Evolutionary conservation across 2,888 invertebrate genomes (phyloP).

Genomic region (Biston stratarius): DNA sequence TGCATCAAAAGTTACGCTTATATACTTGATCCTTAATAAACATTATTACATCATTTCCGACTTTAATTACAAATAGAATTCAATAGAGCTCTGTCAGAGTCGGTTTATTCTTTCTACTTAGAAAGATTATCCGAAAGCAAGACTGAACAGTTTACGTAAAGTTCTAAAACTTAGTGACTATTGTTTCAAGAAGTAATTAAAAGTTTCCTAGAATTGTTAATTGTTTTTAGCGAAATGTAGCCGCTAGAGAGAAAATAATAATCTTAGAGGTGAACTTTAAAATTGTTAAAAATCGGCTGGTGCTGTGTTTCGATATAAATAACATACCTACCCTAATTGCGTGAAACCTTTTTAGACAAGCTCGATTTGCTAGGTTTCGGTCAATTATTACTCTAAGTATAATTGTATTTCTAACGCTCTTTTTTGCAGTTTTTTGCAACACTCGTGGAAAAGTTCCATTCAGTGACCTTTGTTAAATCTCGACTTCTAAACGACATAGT

Average conservation of each 20-base stretch:
- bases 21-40: no score
- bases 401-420: not conserved
- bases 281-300: not conserved
- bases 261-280: not conserved
- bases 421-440: not conserved
- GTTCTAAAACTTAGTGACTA: slow-evolving; percentile 14
- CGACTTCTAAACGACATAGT: slow-evolving; percentile 12
- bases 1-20: no score
- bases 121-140: slow-evolving; percentile 15
- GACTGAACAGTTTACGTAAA: slow-evolving; percentile 19
- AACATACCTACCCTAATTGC: no score
- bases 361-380: not conserved
- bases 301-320: not conserved
- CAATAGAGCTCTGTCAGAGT: not conserved
- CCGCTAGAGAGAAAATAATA: not conserved
- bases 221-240: slow-evolving; percentile 1
- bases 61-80: slow-evolving; percentile 13
- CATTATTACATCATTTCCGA: not conserved
- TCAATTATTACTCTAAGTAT: not conserved
- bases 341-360: not conserved
- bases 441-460: not conserved
- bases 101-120: slow-evolving; percentile 20
- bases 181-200: slow-evolving; percentile 13
- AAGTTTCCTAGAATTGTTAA: slow-evolving; percentile 7
- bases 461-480: slow-evolving; percentile 12